A percentile compares a stretch with the other conserved stretches of the same genome.
These are phyloP conservation scores for Pachyrhynchus sulphureomaculatus DNA, from an alignment of 1,140 invertebrate genomes.

Conservation along the genomic window DNA sequence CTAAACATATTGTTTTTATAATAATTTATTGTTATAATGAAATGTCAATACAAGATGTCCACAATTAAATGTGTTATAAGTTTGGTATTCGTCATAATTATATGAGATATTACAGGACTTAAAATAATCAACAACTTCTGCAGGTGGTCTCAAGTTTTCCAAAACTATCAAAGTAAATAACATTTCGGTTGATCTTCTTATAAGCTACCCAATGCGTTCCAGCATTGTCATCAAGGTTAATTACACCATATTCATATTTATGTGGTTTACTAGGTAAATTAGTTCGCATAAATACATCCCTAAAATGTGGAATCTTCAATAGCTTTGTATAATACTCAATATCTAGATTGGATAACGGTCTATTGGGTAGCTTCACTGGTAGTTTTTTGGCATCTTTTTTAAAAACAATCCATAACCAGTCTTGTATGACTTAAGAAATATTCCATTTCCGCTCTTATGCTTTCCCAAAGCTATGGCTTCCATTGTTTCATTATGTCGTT, in stretches of 20 bases:
- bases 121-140: constrained; percentile 40
- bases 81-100: constrained; percentile 22
- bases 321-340: too few relatives aligned
- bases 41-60: constrained; percentile 5
- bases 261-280: constrained; percentile 36
- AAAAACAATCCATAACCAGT: too few relatives aligned
- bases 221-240: constrained; percentile 45
- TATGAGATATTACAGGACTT: constrained; percentile 23
- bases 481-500: too few relatives aligned
- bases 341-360: too few relatives aligned
- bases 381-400: too few relatives aligned
- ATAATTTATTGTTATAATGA: constrained; percentile 6
- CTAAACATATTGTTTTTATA: neutral
- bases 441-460: too few relatives aligned
- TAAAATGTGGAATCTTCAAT: constrained; percentile 35
- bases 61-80: constrained; percentile 32
- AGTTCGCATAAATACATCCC: constrained; percentile 48
- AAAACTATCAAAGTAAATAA: constrained; percentile 43
- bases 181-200: constrained; percentile 36
- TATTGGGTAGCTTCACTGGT: too few relatives aligned
- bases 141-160: constrained; percentile 45
- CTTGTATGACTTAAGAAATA: too few relatives aligned
- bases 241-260: constrained; percentile 42
- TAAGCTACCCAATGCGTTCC: constrained; percentile 50
- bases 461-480: too few relatives aligned